Base-by-base conservation (phyloP, 2,797 vertebrate species). In the Xenentodon cancila region DNA sequence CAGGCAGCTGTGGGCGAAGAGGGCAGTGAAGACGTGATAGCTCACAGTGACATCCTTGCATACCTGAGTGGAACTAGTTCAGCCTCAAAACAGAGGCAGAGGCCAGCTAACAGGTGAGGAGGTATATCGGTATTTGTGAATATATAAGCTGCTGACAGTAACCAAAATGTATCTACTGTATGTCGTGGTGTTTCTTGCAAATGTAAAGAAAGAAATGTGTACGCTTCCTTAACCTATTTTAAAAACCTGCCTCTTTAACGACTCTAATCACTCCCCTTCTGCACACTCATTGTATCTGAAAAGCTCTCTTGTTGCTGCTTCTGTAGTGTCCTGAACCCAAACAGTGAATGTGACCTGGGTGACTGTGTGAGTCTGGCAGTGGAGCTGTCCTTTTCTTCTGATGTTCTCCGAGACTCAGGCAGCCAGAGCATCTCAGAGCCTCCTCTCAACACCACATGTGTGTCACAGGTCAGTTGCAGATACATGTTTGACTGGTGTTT, bases 391-490 rank as follows among this genome's bases (percentile, higher is more conserved):
- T 58, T 18, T 54, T 85, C 77, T 51, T 56, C 56, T 60, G 60
- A 80, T 50, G 73, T 51, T 65, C 65, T 53, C 34, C 73, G 27
- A 84, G 50, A 49, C 56, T 58, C 55, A 7, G 32, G 72, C 30
- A 55, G 49, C 71, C 52, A 45, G 53, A 63, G 64, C 57, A n/a
- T 46, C 43, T 61, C 73, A 21, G 68, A 77, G 56, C 71, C 71
- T 25, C 53, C 77, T 42, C 51, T 80, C 62, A 69, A 62, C 71
- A 59, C 71, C 49, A 68, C 79, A 17, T 68, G 61, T 71, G 53
- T 32, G 49, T 84, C 82, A 55, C 86, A 88, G 80, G 89, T 91
- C 58, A 71, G 79, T 63, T 17, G 9, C 54, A 75, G 19, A 47
- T 21, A 21, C 7, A 18, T 16, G 20, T 1, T 37, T 3, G 2